phyloP scores from a whole-genome alignment of 2,797 vertebrate species.

The Bradypodion pumilum region DNA sequence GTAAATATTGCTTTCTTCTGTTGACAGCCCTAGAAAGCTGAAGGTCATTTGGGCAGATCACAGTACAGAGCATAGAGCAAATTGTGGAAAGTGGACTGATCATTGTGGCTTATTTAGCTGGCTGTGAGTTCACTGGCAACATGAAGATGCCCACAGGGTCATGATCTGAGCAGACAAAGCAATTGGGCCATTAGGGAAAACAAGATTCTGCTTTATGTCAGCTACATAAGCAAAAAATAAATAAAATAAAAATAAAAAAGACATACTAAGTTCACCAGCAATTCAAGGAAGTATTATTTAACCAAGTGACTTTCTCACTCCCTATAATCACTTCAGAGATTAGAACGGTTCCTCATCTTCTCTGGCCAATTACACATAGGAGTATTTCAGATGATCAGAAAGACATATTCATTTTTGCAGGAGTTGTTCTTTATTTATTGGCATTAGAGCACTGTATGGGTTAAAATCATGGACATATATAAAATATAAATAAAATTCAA shows the following conservation, averaged over 20 bases:
- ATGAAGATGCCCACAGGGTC: constrained; percentile 20
- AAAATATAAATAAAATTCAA: no score
- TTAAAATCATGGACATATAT: no score
- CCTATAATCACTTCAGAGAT: background rate
- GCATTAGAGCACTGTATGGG: no score
- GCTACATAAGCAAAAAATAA: background rate
- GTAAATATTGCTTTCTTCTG: constrained; percentile 3
- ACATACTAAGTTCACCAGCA: background rate
- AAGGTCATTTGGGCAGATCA: constrained; percentile 28
- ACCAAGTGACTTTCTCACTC: background rate
- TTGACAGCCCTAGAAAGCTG: constrained; percentile 25
- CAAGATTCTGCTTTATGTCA: constrained; percentile 4
- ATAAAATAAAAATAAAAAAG: no score
- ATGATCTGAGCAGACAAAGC: constrained; percentile 14
- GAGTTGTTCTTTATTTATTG: no score
- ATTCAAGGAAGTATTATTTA: background rate
- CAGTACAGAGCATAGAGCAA: constrained; percentile 10
- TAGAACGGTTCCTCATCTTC: background rate
- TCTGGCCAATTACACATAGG: background rate
- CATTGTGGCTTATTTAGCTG: background rate
- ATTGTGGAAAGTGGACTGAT: constrained; percentile 18
- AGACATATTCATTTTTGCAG: background rate
- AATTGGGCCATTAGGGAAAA: constrained; percentile 12
- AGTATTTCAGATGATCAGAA: background rate
- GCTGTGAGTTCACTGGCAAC: constrained; percentile 3